These are phyloP conservation scores for Limanda limanda DNA, from an alignment of 2,113 vertebrate genomes.

Conservation along the genomic window DNA sequence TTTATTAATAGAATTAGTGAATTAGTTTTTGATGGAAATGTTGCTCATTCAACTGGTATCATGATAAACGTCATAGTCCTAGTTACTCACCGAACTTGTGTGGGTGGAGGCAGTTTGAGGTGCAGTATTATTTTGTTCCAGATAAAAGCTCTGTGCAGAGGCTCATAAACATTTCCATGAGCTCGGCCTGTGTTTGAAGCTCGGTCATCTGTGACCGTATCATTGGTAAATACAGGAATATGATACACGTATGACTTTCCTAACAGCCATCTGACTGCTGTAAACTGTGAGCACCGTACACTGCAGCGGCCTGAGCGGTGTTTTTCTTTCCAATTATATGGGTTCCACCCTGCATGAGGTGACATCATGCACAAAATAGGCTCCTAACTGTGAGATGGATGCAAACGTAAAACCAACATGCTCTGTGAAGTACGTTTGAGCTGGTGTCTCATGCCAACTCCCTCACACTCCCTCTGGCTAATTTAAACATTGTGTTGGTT, in stretches of 20 bases:
- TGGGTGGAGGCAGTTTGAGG: constrained; percentile 44
- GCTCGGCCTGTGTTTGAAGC: constrained; percentile 16
- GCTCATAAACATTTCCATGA: constrained; percentile 39
- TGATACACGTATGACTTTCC: constrained; percentile 6
- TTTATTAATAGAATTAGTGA: not conserved
- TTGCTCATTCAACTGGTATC: not conserved
- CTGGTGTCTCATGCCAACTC: constrained; percentile 22
- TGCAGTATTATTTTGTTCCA: constrained; percentile 33
- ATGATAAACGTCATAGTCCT: not conserved
- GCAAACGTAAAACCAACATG: constrained; percentile 28
- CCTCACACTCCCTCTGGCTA: constrained; percentile 12
- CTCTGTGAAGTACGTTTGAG: constrained; percentile 22
- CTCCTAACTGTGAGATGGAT: constrained; percentile 20
- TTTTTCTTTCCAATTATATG: constrained; percentile 47
- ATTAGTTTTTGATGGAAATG: not conserved
- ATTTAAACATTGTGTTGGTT: constrained; percentile 50
- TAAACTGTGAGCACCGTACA: not conserved
- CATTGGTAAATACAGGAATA: constrained; percentile 21
- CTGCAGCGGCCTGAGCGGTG: constrained; percentile 22
- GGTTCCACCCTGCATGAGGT: constrained; percentile 61
- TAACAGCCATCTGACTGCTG: not conserved
- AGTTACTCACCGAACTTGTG: constrained; percentile 19
- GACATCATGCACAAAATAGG: constrained; percentile 35
- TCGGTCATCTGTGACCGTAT: not conserved
- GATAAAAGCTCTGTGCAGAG: constrained; percentile 31